phyloP scores from a whole-genome alignment of 2,888 invertebrate species.

The Steinernema scapterisci region DNA sequence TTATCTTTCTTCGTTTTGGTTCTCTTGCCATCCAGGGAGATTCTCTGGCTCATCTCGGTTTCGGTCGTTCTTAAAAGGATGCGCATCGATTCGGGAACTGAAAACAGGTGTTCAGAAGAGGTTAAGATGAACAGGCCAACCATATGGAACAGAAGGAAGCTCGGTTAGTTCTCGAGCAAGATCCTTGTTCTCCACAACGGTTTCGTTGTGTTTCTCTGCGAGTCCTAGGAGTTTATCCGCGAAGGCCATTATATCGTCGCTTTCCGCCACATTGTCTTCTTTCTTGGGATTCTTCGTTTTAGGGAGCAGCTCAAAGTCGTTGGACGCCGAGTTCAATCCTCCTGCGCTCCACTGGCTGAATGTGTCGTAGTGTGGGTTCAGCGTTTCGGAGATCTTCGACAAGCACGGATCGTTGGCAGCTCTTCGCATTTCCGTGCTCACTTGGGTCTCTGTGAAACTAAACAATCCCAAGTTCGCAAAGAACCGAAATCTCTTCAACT shows the following conservation, averaged over 20 bases:
- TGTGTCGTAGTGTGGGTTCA: conserved; percentile 49
- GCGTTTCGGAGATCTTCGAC: conserved; percentile 40
- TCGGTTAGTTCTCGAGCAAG: conserved; percentile 40
- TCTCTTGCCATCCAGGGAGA: conserved; percentile 32
- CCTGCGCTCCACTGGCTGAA: conserved; percentile 38
- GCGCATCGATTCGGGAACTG: conserved; percentile 43
- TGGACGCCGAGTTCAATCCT: not conserved
- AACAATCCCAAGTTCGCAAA: not conserved
- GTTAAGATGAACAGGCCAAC: conserved; percentile 35
- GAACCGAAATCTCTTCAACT: conserved; percentile 31
- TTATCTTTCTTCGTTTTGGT: conserved; percentile 34
- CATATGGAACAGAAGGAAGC: conserved; percentile 38
- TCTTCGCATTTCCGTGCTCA: conserved; percentile 33
- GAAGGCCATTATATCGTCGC: not conserved
- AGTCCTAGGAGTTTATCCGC: not conserved
- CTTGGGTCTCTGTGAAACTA: conserved; percentile 38
- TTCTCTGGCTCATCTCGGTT: not conserved
- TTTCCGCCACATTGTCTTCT: not conserved
- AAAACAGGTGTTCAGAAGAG: conserved; percentile 1
- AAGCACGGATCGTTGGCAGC: conserved; percentile 42
- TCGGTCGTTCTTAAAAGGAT: not conserved
- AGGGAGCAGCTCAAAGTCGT: conserved; percentile 15
- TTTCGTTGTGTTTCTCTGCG: conserved; percentile 36
- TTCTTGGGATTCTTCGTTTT: not conserved
- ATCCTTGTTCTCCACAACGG: conserved; percentile 37